Base-by-base conservation (phyloP, 2,797 vertebrate genomes). In the Oryzias sinensis region DNA sequence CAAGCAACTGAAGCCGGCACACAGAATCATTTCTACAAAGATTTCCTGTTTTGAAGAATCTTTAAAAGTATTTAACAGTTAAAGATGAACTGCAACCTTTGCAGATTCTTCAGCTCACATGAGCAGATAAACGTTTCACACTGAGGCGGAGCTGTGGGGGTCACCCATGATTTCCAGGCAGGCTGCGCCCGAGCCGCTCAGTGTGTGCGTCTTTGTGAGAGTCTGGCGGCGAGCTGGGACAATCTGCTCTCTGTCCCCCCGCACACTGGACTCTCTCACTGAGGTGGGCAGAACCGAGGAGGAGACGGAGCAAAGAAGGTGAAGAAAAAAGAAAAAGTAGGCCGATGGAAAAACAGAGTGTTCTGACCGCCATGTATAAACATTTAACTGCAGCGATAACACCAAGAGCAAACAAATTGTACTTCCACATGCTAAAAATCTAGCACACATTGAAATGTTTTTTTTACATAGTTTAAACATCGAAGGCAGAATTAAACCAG, bases 221-320 rank as follows among this genome's bases (percentile, higher is more conserved):
- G 37, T 59, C 47, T 52, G 27, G 61, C 15, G 59, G 55, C 48
- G 49, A 50, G 60, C 58, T 14, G 60, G 59, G 49, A 89, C 88
- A 89, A 89, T 84, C 49, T 43, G 14, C 17, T 22, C 76, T 77
- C 84, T 90, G 86, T 90, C 57, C 70, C 2, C 54, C 53, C 51
- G 57, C 65, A 90, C 86, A 89, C 80, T 82, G 75, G 53, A 56
- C 77, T 81, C 83, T 83, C 85, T 80, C 81, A 84, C 72, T 69
- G 70, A 66, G 65, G 47, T 13, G 48, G 68, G 56, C 53, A 37
- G 50, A 55, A 42, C 56, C 14, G 27, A 37, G 49, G 49, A 37
- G 49, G 51, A 33, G 45, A 42, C 43, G 14, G 37, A 37, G 33
- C 33, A 2, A 9, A 11, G 49, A 24, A 14, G 29, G 59, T 56